Evolutionary conservation across 2,888 invertebrate species (phyloP), one percentile per base, ranked within the genome.

Genomic region (Biston stratarius): DNA sequence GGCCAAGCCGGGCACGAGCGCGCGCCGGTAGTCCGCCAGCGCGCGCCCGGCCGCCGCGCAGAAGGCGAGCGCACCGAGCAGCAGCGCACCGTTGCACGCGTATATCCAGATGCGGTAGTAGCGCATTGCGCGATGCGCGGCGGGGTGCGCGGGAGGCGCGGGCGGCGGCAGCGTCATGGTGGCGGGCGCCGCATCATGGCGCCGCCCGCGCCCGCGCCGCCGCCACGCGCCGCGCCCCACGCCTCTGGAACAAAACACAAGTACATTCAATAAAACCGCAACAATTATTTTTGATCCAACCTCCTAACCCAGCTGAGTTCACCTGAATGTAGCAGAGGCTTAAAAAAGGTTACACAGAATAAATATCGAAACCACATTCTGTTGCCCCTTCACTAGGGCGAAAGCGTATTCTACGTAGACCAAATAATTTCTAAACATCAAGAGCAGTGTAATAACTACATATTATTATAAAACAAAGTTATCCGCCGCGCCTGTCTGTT

Each of bases 101-200:
- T 97, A 97, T 89, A 98, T 97, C 97, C 97, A 97, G 91, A 97
- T 96, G 94, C 97, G 96, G 94, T 97, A 97, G 95, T 97, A 97
- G 95, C 97, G 94, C 91, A 95, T 95, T 88, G 95, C 95, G 94
- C 94, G 94, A 83, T 94, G 94, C 89, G 94, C 95, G 88, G 92
- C 89, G 83, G 91, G 90, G 88, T 93, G 93, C 84, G 93, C 94
- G 86, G 87, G 85, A 83, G 84, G 90, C 89, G 94, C 89, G 91
- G 93, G 90, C 95, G 94, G 93, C 94, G 92, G 94, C 94, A 89
- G 94, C 91, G 94, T 95, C 95, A 94, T 94, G 85, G 94, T 91
- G 88, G 89, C 90, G 91, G 91, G 94, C 90, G 94, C 95, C 92
- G 94, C 84, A 91, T 92, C 91, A 86, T 92, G 87, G 92, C 92